Conservation (phyloP, 2,113 vertebrate genomes). For the Empidonax traillii region DNA sequence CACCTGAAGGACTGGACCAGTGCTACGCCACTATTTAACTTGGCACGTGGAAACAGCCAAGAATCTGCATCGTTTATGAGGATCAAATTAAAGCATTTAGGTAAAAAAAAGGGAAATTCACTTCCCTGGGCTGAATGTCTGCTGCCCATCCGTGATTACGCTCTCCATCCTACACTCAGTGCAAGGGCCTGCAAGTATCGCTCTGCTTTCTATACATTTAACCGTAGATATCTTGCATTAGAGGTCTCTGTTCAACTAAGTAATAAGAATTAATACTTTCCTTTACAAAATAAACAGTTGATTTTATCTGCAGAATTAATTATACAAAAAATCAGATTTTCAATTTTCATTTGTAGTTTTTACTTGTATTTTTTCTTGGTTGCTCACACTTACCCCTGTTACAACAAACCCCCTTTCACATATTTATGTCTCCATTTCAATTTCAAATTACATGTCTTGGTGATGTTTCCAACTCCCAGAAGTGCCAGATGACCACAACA, state of each 20-base stretch:
- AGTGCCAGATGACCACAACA: background rate
- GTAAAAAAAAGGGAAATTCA: background rate
- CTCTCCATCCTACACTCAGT: accelerated
- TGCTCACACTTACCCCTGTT: background rate
- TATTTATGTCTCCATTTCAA: background rate
- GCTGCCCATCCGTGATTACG: background rate
- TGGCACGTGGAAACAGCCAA: background rate
- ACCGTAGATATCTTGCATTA: background rate
- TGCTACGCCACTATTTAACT: background rate
- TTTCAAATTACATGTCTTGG: background rate
- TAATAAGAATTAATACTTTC: background rate
- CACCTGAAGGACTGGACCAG: background rate
- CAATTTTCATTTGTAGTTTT: accelerated
- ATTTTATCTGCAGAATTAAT: background rate
- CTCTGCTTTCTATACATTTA: background rate
- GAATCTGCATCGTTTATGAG: background rate
- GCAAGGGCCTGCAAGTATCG: background rate
- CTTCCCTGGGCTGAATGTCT: background rate
- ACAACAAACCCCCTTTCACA: background rate
- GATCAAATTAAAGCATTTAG: background rate
- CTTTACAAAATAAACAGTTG: background rate
- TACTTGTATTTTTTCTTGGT: background rate
- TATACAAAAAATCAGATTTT: background rate
- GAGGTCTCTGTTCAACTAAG: background rate
- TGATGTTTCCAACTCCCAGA: background rate